Base-by-base conservation (phyloP, 2,113 vertebrate species). In the Cettia cetti region DNA sequence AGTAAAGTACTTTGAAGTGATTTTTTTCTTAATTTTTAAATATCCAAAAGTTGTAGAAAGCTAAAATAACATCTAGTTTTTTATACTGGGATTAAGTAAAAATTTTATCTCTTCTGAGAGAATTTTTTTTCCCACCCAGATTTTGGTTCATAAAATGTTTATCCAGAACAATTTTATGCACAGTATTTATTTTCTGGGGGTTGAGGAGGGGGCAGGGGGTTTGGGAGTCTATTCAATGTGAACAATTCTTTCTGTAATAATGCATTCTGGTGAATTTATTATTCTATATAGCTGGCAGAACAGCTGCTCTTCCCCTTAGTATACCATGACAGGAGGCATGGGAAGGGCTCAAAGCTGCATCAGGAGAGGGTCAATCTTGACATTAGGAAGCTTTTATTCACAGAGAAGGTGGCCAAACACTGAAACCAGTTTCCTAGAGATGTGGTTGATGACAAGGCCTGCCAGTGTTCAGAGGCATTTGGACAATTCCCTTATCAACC, bases 361-460 rank as follows among this genome's bases (percentile, higher is more conserved):
- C 14, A 40, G 11, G 2, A 9, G 3, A 74, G 3, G 3, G 11
- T 69, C 10, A 64, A 8, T 23, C 44, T 40, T 30, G 18, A 37
- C 2, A 15, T 65, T 15, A 50, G 6, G 44, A 76, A 71, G 5
- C 6, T 37, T 61, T 47, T 81, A 4, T 57, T 57, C 37, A 61
- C 6, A 0, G 1, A 53, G 6, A 26, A 11, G 4, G 2, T 49
- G 20, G 7, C 23, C 30, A 68, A 68, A 64, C 13, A 8, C 7
- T 75, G 40, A 10, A 64, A 22, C 14, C 64, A 33, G 16, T 27
- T 61, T 42, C 24, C 27, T 47, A 28, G 33, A 79, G 8, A 11
- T 15, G 10, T 70, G 24, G 1, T 40, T 0, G 0, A 23, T 83
- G 11, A 8, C 11, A 37, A 37, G 7, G 15, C 23, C 19, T 35